Evolutionary conservation across 1,140 invertebrate species (phyloP), one percentile per base, ranked within the genome.

Genomic region (Aphis gossypii): DNA sequence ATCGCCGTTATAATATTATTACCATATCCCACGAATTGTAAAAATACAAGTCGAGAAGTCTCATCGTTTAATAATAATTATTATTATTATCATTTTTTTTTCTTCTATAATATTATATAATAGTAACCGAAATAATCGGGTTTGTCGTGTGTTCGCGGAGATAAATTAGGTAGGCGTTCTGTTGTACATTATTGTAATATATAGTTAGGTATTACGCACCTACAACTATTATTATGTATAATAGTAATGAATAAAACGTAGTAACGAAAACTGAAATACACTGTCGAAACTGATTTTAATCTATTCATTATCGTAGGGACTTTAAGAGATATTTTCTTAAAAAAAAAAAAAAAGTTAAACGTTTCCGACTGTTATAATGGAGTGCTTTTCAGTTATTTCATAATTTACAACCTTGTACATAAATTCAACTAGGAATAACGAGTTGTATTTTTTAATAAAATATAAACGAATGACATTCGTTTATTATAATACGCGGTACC

Each of bases 351-450:
- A 68, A 68, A 76, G 60, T 76, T n/a, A 76, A 76, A 76, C 60
- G 60, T 76, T 76, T 76, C 60, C 60, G 60, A 76, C 60, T 76
- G 18, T 76, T 76, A 35, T 76, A 76, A 76, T 76, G 30, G 14
- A 76, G 60, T 76, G 60, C 30, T 76, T 76, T 76, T 76, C 60
- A 76, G 60, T n/a, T 76, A 76, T 76, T 76, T 76, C 30, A 76
- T 76, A 76, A 76, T 76, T 76, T 76, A 76, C 60, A 76, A n/a
- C 60, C 60, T 76, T 76, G n/a, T 68, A 76, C 60, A 76, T 76
- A 76, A 76, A 76, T 76, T 76, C 30, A 76, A 76, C 60, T 76
- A 76, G 60, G 60, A 76, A 76, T 76, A 76, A 76, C 60, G 30
- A 76, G 60, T 76, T 76, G n/a, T 76, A 76, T 76, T 68, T 18